Evolutionary conservation across 2,888 invertebrate species (phyloP).

Genomic region (Cinara cedri): DNA sequence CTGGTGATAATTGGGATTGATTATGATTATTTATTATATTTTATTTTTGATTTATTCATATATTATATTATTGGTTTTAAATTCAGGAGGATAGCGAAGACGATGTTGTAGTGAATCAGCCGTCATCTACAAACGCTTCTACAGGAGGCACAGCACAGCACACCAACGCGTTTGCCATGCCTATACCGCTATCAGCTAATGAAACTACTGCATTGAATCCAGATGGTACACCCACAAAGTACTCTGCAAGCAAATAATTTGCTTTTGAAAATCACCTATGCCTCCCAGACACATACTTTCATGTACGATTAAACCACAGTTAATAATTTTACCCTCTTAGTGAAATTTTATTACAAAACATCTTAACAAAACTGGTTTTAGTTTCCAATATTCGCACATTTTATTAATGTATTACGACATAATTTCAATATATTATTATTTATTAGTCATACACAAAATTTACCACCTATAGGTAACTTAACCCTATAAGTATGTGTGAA

Average conservation of each 20-base stretch:
- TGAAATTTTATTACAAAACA: constrained; percentile 4
- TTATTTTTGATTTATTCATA: background rate
- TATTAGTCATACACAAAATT: constrained; percentile 17
- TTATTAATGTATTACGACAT: background rate
- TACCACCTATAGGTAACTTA: no score
- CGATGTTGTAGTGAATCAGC: constrained; percentile 62
- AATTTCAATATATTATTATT: background rate
- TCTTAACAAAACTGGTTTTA: constrained; percentile 14
- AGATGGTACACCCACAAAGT: constrained; percentile 62
- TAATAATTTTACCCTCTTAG: background rate
- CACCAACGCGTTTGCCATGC: constrained; percentile 72
- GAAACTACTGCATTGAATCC: constrained; percentile 76
- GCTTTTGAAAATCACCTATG: constrained; percentile 5
- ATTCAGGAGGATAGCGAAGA: constrained; percentile 61
- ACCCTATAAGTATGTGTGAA: background rate
- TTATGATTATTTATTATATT: background rate
- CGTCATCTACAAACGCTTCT: constrained; percentile 64
- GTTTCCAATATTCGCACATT: constrained; percentile 26
- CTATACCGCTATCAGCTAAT: constrained; percentile 66
- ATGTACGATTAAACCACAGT: background rate
- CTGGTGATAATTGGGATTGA: no score
- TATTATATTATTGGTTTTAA: constrained; percentile 15
- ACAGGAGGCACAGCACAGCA: constrained; percentile 68
- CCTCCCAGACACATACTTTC: background rate
- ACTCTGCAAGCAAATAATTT: constrained; percentile 64